Evolutionary conservation across 2,888 invertebrate species (phyloP).

Genomic region (Euspilapteryx auroguttella): DNA sequence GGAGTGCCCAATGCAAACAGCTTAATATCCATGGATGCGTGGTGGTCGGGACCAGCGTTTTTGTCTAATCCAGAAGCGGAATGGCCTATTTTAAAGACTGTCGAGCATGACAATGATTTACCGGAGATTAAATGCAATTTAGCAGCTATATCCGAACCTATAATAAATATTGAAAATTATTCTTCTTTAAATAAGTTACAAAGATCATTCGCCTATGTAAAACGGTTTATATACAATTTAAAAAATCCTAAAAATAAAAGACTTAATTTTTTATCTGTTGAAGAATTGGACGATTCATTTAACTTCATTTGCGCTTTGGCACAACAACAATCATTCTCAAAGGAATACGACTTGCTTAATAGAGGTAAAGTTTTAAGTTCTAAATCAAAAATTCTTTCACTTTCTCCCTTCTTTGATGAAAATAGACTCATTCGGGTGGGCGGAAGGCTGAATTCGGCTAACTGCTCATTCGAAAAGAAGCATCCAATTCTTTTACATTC

Average conservation of each 20-base stretch:
- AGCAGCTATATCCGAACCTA: too few species aligned
- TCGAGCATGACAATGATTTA: too few species aligned
- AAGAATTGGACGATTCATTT: background rate
- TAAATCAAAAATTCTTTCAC: conserved; percentile 2
- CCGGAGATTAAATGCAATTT: too few species aligned
- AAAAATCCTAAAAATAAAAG: background rate
- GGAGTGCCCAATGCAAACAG: conserved; percentile 1
- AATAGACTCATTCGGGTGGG: conserved; percentile 4
- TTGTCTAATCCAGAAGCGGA: too few species aligned
- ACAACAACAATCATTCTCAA: background rate
- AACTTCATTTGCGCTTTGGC: background rate
- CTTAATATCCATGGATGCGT: too few species aligned
- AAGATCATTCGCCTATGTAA: conserved; percentile 5
- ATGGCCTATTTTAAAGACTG: too few species aligned
- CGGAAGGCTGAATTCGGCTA: conserved; percentile 3
- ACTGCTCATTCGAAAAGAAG: conserved; percentile 1
- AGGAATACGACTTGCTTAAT: background rate
- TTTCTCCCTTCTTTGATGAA: conserved; percentile 6
- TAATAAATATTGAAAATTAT: conserved; percentile 6
- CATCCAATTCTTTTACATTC: conserved; percentile 1
- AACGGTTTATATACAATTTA: conserved; percentile 2
- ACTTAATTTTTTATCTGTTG: background rate
- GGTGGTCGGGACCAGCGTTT: too few species aligned
- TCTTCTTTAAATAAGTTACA: conserved; percentile 6
- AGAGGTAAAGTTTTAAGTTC: background rate